Evolutionary conservation across 2,888 invertebrate species (phyloP).

Genomic region (Hecatera dysodea): DNA sequence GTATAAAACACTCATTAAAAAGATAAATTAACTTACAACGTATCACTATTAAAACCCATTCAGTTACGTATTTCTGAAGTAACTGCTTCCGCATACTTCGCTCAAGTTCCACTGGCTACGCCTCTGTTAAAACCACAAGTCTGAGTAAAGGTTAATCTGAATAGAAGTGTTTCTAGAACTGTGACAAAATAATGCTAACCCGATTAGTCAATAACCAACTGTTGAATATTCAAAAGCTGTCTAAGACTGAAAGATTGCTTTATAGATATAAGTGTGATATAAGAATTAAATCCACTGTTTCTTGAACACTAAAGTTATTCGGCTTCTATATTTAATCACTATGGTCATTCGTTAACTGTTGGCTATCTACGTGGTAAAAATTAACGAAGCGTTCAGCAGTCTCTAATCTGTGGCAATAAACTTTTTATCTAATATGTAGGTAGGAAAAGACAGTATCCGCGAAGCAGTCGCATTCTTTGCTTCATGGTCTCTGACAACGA

Average conservation of each 20-base stretch:
- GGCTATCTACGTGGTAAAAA: background rate
- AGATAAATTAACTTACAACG: slow-evolving; percentile 40
- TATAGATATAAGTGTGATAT: slow-evolving; percentile 43
- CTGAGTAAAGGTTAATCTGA: slow-evolving; percentile 48
- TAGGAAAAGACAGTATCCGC: background rate
- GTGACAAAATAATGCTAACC: slow-evolving; percentile 53
- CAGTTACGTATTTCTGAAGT: slow-evolving; percentile 29
- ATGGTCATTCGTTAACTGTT: background rate
- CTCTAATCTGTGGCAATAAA: background rate
- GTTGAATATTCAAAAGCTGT: slow-evolving; percentile 59
- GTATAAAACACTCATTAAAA: slow-evolving; percentile 34
- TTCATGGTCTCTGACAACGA: background rate
- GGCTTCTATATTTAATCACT: background rate
- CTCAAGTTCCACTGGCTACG: slow-evolving; percentile 34
- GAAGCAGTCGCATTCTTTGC: background rate
- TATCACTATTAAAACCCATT: slow-evolving; percentile 31
- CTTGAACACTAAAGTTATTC: slow-evolving; percentile 21
- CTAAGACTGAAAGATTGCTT: slow-evolving; percentile 50
- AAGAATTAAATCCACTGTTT: slow-evolving; percentile 42
- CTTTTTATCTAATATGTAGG: background rate
- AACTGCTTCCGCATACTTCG: slow-evolving; percentile 56
- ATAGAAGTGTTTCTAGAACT: slow-evolving; percentile 51
- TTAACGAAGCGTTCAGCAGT: background rate
- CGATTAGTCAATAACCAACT: slow-evolving; percentile 50
- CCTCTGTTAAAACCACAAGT: slow-evolving; percentile 36